These are phyloP conservation scores for Andrena flavipes DNA, from an alignment of 2,888 invertebrate species.

Conservation along the genomic window DNA sequence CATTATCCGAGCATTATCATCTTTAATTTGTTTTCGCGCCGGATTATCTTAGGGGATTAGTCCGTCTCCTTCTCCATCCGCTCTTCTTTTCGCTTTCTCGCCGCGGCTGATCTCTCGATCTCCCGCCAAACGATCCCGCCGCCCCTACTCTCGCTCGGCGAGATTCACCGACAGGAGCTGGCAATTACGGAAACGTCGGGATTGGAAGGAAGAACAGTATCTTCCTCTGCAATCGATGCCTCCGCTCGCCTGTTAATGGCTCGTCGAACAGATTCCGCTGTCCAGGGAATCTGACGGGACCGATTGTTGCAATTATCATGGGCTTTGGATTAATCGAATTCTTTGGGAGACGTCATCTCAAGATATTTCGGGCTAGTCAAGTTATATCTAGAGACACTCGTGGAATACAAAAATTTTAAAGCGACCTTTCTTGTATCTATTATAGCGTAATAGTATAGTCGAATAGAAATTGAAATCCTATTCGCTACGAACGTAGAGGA, in stretches of 20 bases:
- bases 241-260: conserved; percentile 59
- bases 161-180: conserved; percentile 40
- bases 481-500: too few relatives aligned
- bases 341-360: conserved; percentile 14
- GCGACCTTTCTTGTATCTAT: background rate
- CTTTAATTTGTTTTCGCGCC: conserved; percentile 76
- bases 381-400: background rate
- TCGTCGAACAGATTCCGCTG: conserved; percentile 52
- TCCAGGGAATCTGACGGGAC: conserved; percentile 8
- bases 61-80: conserved; percentile 39
- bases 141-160: background rate
- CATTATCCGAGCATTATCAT: conserved; percentile 77
- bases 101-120: conserved; percentile 60
- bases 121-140: conserved; percentile 12
- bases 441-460: too few relatives aligned
- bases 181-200: conserved; percentile 78
- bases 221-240: conserved; percentile 57
- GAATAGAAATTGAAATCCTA: too few relatives aligned
- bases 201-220: conserved; percentile 63
- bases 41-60: conserved; percentile 71
- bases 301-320: conserved; percentile 50
- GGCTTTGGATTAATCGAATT: conserved; percentile 40
- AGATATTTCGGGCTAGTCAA: background rate
- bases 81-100: conserved; percentile 41
- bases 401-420: conserved; percentile 7